Evolutionary conservation across 2,888 invertebrate species (phyloP), one percentile per base, ranked within the genome.

Genomic region (Byasa hedistus): DNA sequence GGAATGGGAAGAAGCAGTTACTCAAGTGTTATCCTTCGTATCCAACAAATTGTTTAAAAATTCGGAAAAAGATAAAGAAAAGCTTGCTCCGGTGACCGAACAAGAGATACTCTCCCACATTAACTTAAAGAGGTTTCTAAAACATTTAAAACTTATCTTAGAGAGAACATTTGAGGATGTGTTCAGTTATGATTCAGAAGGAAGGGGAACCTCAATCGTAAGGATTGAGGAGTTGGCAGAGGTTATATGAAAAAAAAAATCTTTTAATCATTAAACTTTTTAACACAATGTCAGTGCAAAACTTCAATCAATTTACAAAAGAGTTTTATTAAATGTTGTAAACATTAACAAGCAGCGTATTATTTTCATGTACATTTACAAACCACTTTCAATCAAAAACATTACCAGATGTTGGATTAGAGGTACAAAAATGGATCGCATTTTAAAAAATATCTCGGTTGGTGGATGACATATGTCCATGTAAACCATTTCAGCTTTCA

Each of bases 1-100:
- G 96, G 95, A 95, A 76, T 96, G 96, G 96, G 96, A 96, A 80
- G 96, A 96, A 82, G 91, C 94, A 3, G 93, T 94, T 1, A 94
- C 95, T 72, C 94, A 94, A 68, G 92, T 94, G 0, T 81, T 96
- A 56, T 92, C 93, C 19, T 94, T 94, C 76, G 86, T 96, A 52
- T 80, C 96, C 36, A 92, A 94, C 69, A 94, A 94, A 19, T 81
- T 90, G 10, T 87, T 94, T 27, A 93, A 94, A 57, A 95, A 94
- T 80, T 92, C 93, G 0, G 93, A 94, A 66, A 95, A 95, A 74
- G 94, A 94, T 73, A 93, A 92, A 73, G 88, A 93, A 72, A 92
- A 93, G 71, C 81, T 93, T 39, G 91, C 93, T 2, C 88, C 93
- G 2, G 86, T 92, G 1, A 88, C 87, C 0, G 91, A 91, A 68